Percentiles rank a stretch among this genome's conserved stretches.
Conservation (phyloP, 2,113 vertebrate species). For the Lasiurus cinereus region DNA sequence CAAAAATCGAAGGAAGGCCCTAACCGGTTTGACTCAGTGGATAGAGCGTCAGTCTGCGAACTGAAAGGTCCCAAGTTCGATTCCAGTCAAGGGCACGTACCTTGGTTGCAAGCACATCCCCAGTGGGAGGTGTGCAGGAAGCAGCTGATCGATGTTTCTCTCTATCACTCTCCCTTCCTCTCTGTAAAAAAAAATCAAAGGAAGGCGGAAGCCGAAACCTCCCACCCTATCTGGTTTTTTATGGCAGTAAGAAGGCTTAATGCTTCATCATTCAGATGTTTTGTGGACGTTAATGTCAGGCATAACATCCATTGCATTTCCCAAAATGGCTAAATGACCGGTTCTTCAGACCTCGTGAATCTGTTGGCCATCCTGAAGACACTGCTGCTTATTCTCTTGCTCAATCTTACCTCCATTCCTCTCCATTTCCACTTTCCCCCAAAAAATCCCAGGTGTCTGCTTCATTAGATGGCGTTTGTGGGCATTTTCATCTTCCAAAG, state of each 20-base stretch:
- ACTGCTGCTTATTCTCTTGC: background rate
- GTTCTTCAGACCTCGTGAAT: background rate
- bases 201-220: background rate
- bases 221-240: background rate
- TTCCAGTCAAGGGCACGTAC: too few species aligned
- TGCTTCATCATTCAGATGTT: background rate
- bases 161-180: too few species aligned
- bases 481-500: slow-evolving; percentile 38
- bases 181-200: background rate
- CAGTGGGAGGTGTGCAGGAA: too few species aligned
- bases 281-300: background rate
- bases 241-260: background rate
- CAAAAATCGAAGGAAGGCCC: background rate
- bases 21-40: too few species aligned
- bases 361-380: background rate
- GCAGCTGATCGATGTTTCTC: too few species aligned
- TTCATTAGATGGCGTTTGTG: background rate
- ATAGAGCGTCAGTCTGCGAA: too few species aligned
- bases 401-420: background rate
- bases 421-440: background rate
- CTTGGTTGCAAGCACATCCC: too few species aligned
- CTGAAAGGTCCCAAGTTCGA: too few species aligned
- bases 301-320: background rate
- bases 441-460: background rate
- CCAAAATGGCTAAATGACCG: background rate